phyloP scores from a whole-genome alignment of 1,140 invertebrate species.

The Tetranychus urticae region DNA sequence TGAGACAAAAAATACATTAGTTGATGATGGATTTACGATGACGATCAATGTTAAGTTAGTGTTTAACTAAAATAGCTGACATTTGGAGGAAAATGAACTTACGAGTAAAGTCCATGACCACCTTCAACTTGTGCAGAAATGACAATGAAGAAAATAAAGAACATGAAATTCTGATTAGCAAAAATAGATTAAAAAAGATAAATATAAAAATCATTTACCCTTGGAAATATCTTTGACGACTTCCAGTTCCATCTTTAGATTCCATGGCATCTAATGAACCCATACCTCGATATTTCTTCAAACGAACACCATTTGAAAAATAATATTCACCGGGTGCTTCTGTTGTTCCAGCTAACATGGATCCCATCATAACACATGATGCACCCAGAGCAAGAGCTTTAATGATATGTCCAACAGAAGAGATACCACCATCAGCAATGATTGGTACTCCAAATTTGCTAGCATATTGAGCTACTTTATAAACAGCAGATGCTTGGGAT shows the following conservation, averaged over 20 bases:
- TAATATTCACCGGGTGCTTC: conserved; percentile 97
- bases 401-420: conserved; percentile 80
- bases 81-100: conserved; percentile 11
- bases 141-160: not conserved
- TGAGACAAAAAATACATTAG: too few species aligned
- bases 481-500: conserved; percentile 47
- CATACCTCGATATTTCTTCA: conserved; percentile 98
- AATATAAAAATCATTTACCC: conserved; percentile 37
- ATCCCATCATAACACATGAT: conserved; percentile 93
- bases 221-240: conserved; percentile 26
- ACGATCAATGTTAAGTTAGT: too few species aligned
- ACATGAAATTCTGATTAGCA: not conserved
- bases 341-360: conserved; percentile 81
- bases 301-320: conserved; percentile 84
- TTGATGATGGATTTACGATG: too few species aligned
- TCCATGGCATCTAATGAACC: conserved; percentile 98
- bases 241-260: conserved; percentile 39
- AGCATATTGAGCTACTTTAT: conserved; percentile 78
- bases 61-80: too few species aligned
- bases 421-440: conserved; percentile 94
- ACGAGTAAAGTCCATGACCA: conserved; percentile 85
- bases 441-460: conserved; percentile 67
- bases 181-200: not conserved
- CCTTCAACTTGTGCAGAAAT: conserved; percentile 65
- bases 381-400: conserved; percentile 80